Evolutionary conservation across 2,113 vertebrate genomes (phyloP), one percentile per base, ranked within the genome.

Genomic region (Megalops atlanticus): DNA sequence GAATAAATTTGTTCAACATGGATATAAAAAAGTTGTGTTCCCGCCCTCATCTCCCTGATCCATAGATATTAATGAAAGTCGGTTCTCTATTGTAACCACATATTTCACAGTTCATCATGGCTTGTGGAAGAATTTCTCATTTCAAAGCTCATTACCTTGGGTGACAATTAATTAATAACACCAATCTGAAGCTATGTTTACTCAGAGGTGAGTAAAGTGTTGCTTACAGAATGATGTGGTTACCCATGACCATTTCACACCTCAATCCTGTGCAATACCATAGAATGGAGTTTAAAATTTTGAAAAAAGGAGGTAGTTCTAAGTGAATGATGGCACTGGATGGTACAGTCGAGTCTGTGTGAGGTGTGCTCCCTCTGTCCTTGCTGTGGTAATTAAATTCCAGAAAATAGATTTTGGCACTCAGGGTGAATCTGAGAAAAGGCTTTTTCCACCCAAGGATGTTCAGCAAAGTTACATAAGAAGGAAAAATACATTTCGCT

Each of bases 321-420:
- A 43, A 70, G 39, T 72, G 18, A 73, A 38, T 4, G 7, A 80
- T 8, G 33, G 39, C 33, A 52, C 33, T 38, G 27, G 33, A 8
- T 38, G 49, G 33, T 38, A 38, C n/a, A 71, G 78, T 71, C 31
- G n/a, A 2, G 68, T 38, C 43, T 10, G 11, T 27, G 76, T 45
- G 8, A 47, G 40, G 36, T 72, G 2, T 2, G 77, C 76, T 85
- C 70, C 41, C 80, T 72, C 43, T 3, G 36, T 80, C 82, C 76
- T 77, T 83, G 74, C 74, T 83, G 84, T 80, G 87, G 88, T 91
- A 89, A 91, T 91, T 88, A 84, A 33, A 89, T 89, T 90, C 83
- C 73, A 33, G 54, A 80, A 38, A 84, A 70, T 79, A 85, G 84
- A 80, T 80, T 85, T 78, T 68, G 83, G 83, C 83, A 82, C 27